Percentiles rank a stretch among this genome's conserved stretches.
Conservation (phyloP, 1,140 invertebrate species). For the Alviniconcha marisindica region DNA sequence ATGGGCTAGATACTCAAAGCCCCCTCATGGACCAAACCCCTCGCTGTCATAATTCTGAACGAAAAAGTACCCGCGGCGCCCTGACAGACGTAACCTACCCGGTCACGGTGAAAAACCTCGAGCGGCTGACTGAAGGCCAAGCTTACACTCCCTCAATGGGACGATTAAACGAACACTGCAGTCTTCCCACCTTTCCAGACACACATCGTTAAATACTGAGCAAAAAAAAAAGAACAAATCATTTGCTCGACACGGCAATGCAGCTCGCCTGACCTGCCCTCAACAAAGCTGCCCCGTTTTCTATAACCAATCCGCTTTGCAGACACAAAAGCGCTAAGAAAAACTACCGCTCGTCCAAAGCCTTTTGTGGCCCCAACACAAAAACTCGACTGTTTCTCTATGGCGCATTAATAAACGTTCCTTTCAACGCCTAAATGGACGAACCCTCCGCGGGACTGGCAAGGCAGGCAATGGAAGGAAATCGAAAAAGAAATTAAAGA, state of each 20-base stretch:
- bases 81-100: too few relatives aligned
- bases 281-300: background rate
- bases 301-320: conserved; percentile 19
- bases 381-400: background rate
- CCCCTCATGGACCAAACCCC: too few relatives aligned
- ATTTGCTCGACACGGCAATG: conserved; percentile 20
- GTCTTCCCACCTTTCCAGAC: too few relatives aligned
- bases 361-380: conserved; percentile 24
- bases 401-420: conserved; percentile 17
- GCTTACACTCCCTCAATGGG: too few relatives aligned
- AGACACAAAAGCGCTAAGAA: background rate
- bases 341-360: background rate
- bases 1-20: too few relatives aligned
- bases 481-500: conserved; percentile 32
- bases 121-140: too few relatives aligned
- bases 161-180: too few relatives aligned
- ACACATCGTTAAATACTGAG: too few relatives aligned
- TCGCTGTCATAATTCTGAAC: too few relatives aligned
- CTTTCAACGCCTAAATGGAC: conserved; percentile 1
- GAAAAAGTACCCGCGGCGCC: too few relatives aligned
- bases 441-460: too few relatives aligned
- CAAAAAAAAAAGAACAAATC: conserved; percentile 11
- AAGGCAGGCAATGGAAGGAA: background rate
- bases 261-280: background rate
- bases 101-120: too few relatives aligned